Conservation (phyloP, 2,113 vertebrate genomes). For the Actenoides lindsayi region DNA sequence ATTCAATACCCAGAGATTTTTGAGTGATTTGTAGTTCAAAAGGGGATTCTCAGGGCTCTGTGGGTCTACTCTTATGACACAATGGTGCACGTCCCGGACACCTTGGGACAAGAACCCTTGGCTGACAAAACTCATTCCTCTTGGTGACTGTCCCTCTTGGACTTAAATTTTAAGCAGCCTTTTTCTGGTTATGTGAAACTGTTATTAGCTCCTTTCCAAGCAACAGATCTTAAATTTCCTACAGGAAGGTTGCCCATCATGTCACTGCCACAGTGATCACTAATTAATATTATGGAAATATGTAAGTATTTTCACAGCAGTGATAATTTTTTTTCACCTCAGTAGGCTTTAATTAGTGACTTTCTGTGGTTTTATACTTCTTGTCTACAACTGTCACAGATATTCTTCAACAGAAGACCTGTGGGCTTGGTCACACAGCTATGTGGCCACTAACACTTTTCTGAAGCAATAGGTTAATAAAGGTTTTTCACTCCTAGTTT, state of each 20-base stretch:
- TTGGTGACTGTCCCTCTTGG: background rate
- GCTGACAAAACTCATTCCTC: background rate
- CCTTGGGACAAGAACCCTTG: background rate
- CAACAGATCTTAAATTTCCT: background rate
- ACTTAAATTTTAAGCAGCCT: too few relatives aligned
- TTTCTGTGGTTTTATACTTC: background rate
- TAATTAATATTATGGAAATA: background rate
- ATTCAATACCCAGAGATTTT: background rate
- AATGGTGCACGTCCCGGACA: background rate
- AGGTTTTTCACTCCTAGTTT: background rate
- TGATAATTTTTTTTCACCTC: background rate
- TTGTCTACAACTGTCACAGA: background rate
- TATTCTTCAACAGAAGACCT: background rate
- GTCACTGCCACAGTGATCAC: background rate
- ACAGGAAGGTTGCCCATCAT: background rate
- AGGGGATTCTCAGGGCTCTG: background rate
- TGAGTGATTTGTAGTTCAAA: background rate
- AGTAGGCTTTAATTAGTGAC: background rate
- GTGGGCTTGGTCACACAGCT: background rate
- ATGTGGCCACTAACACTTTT: rapidly evolving
- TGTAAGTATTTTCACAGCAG: background rate
- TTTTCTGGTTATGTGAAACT: background rate
- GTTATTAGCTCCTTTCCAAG: background rate
- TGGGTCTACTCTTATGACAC: background rate
- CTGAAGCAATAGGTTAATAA: background rate